Evolutionary conservation across 2,113 vertebrate genomes (phyloP).

Genomic region (Pelecanus crispus): DNA sequence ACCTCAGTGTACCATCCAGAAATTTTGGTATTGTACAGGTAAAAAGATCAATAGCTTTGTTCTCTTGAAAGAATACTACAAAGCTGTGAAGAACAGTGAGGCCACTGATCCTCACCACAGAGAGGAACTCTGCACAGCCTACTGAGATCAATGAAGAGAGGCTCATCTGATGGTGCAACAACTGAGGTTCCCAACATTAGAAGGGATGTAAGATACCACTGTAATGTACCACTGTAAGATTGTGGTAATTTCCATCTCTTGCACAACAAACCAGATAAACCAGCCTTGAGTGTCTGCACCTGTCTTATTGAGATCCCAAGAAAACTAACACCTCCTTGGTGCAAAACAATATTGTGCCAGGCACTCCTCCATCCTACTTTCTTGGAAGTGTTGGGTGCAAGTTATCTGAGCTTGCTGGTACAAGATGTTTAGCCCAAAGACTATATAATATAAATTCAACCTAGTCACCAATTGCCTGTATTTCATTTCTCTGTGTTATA

Average conservation of each 20-base stretch:
- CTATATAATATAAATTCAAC: not conserved
- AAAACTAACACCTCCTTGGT: not conserved
- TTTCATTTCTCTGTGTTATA: not conserved
- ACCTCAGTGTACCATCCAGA: not conserved
- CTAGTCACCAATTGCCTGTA: not conserved
- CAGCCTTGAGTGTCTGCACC: not conserved
- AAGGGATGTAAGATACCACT: not conserved
- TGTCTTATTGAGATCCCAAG: not conserved
- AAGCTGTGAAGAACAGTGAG: not conserved
- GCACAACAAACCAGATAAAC: not conserved
- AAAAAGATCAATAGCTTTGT: not conserved
- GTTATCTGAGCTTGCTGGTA: not conserved
- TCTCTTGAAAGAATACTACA: not conserved
- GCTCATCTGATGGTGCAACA: not conserved
- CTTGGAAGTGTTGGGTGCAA: not conserved
- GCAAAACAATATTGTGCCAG: not conserved
- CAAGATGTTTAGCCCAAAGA: not conserved
- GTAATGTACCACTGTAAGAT: not conserved
- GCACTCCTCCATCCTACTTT: not conserved
- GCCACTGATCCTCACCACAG: not conserved
- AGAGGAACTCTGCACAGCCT: not conserved
- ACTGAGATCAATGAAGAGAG: not conserved
- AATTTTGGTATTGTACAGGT: not conserved
- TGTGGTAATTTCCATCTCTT: not conserved
- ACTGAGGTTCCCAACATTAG: not conserved